Conservation (phyloP, 2,113 vertebrate species). For the Atractosteus spatula region DNA sequence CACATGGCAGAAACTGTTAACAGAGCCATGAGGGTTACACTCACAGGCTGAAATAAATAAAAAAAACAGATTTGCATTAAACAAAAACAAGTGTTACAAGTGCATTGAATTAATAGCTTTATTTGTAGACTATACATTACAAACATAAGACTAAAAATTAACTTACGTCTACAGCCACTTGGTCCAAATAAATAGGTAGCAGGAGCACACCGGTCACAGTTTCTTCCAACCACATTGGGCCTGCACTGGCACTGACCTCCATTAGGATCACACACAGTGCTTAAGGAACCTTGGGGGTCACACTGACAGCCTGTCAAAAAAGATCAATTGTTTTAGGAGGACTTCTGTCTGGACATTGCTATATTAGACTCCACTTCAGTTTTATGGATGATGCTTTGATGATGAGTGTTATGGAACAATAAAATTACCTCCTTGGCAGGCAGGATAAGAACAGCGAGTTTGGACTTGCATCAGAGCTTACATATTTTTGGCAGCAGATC, state of each 20-base stretch:
- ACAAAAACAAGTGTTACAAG: background rate
- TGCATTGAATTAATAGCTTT: no score
- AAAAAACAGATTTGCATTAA: background rate
- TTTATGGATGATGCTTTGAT: background rate
- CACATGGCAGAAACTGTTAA: constrained; percentile 72
- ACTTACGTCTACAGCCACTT: constrained; percentile 84
- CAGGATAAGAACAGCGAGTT: constrained; percentile 3
- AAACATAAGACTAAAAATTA: background rate
- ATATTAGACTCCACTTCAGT: background rate
- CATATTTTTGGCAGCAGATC: background rate
- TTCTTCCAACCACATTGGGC: constrained; percentile 82
- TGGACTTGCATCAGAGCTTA: background rate
- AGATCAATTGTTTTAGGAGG: no score
- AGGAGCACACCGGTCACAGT: constrained; percentile 81
- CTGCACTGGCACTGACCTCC: constrained; percentile 93
- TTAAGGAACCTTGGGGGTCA: constrained; percentile 90
- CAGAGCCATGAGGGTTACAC: constrained; percentile 81
- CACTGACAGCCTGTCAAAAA: constrained; percentile 81
- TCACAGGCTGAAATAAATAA: constrained; percentile 68
- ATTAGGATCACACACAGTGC: constrained; percentile 83
- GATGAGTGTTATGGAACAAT: no score
- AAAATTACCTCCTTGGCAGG: no score
- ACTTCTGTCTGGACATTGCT: background rate
- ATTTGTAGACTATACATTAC: no score
- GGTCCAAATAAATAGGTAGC: constrained; percentile 91